phyloP scores from a whole-genome alignment of 2,797 vertebrate genomes.

The Danio albolineatus region DNA sequence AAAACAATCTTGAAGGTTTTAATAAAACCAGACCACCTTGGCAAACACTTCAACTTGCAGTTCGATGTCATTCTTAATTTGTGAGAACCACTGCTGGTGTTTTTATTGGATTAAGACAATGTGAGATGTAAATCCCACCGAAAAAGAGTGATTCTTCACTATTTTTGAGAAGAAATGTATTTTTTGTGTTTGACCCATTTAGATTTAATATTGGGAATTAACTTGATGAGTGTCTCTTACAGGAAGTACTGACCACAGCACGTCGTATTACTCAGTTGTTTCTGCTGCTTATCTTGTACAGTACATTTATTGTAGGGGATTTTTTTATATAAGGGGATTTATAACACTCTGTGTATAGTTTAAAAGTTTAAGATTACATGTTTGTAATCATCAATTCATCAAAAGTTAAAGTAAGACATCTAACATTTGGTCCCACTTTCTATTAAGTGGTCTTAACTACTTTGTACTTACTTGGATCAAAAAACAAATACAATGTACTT shows the following conservation, averaged over 20 bases:
- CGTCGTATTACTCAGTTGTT: slow-evolving; percentile 3
- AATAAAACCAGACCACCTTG: slow-evolving; percentile 28
- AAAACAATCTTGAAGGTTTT: slow-evolving; percentile 37
- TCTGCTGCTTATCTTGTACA: background rate
- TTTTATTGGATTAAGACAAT: slow-evolving; percentile 11
- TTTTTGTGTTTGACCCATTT: slow-evolving; percentile 1
- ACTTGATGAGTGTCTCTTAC: background rate
- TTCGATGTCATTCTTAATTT: slow-evolving; percentile 28
- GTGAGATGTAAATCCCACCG: slow-evolving; percentile 8
- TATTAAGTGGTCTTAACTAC: no score
- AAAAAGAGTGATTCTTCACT: background rate
- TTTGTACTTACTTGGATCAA: no score
- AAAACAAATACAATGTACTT: no score
- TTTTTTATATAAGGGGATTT: no score
- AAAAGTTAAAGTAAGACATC: no score
- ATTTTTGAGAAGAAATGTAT: background rate
- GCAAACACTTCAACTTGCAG: slow-evolving; percentile 6
- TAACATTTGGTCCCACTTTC: no score
- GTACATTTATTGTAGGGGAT: background rate
- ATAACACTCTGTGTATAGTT: no score
- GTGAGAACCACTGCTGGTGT: background rate
- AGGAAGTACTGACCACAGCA: background rate
- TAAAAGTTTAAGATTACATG: no score
- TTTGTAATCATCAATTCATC: no score
- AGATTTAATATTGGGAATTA: background rate